A percentile compares a stretch with the other conserved stretches of the same genome.
Conservation (phyloP, 2,113 vertebrate genomes). For the Nerophis ophidion region DNA sequence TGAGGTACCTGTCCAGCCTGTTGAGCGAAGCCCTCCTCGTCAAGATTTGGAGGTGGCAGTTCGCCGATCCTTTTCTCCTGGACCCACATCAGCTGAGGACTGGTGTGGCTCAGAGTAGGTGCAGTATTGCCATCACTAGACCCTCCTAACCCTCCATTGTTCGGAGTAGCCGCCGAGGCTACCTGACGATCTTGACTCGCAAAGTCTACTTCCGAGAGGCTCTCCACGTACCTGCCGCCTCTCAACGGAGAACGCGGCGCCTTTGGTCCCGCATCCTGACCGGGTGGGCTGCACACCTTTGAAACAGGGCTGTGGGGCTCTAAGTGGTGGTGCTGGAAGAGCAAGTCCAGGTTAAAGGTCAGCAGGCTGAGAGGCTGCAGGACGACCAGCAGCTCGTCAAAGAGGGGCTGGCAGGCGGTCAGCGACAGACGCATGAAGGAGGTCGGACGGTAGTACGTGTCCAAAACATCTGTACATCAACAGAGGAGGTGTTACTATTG, state of each 20-base stretch:
- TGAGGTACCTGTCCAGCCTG: slow-evolving; percentile 69
- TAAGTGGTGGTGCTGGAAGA: slow-evolving; percentile 88
- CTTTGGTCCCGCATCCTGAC: slow-evolving; percentile 41
- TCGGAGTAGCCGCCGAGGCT: slow-evolving; percentile 13
- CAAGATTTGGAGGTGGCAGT: slow-evolving; percentile 39
- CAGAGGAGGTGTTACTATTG: neutral
- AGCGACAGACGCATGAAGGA: slow-evolving; percentile 85
- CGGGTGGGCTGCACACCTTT: slow-evolving; percentile 40
- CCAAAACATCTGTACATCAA: slow-evolving; percentile 79
- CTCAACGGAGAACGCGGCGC: slow-evolving; percentile 17
- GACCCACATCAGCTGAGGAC: slow-evolving; percentile 66
- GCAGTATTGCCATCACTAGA: slow-evolving; percentile 14
- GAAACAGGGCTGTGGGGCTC: slow-evolving; percentile 59
- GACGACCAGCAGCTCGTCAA: slow-evolving; percentile 90
- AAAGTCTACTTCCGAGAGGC: slow-evolving; percentile 53
- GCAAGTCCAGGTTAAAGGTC: slow-evolving; percentile 91
- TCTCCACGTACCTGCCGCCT: slow-evolving; percentile 44
- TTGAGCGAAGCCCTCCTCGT: slow-evolving; percentile 50
- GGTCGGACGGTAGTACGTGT: slow-evolving; percentile 82
- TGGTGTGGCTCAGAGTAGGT: slow-evolving; percentile 23
- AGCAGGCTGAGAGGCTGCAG: slow-evolving; percentile 93
- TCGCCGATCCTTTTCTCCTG: slow-evolving; percentile 55
- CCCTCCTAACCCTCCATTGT: slow-evolving; percentile 16
- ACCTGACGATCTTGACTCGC: slow-evolving; percentile 31
- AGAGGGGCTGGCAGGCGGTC: slow-evolving; percentile 79